Evolutionary conservation across 2,888 invertebrate genomes (phyloP), one percentile per base, ranked within the genome.

Genomic region (Labia minor): DNA sequence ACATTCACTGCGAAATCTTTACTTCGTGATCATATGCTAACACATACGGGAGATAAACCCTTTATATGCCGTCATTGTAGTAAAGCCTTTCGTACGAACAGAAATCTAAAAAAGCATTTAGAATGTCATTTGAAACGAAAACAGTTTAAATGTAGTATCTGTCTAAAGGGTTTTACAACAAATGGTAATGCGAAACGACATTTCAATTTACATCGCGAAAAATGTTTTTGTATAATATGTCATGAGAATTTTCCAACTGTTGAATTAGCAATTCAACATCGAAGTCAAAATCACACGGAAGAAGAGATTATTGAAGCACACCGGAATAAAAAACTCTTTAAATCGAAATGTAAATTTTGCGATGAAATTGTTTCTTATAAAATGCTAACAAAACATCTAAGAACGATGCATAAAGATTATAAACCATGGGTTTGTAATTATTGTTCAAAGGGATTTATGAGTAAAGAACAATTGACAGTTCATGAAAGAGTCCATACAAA

Each of bases 321-420:
- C 14, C 49, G 16, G 4, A 49, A 49, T 49, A 49, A 49, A 14
- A 49, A 49, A 49, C 49, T n/a, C 14, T 49, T 49, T 16, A 49
- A 49, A 49, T 49, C 49, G 49, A 49, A 49, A 49, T 49, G 49
- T 49, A 49, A 49, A 49, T 49, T 49, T 16, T 49, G 49, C 14
- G 49, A 49, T 10, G 49, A 49, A 14, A 49, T 49, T 49, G n/a
- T 49, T 16, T 14, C 49, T 8, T 49, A 49, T 49, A 49, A 49
- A 49, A 49, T 49, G 49, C 14, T 49, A 49, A 14, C 49, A 16
- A 49, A 49, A 49, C 49, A 49, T 49, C n/a, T 49, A 49, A 49
- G 49, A 16, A 49, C 49, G n/a, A 16, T 49, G 49, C 49, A 49
- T 49, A 49, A 49, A 49, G 49, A 49, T 49, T 16, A 49, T 14